These are phyloP conservation scores for Saxidomus purpurata DNA, from an alignment of 1,140 invertebrate genomes.

Conservation along the genomic window DNA sequence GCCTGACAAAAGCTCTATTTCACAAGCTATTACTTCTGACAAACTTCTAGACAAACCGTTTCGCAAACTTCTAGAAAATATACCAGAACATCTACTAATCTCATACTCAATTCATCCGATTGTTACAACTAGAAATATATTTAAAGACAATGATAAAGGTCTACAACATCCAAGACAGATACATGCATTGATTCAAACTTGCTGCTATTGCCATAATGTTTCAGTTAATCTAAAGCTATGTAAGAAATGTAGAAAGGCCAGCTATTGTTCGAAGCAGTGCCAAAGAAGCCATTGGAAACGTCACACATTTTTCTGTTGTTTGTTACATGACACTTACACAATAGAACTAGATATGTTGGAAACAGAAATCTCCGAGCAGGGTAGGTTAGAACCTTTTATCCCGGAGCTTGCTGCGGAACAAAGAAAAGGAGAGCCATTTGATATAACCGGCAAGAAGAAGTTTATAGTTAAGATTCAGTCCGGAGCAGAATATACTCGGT, in stretches of 20 bases:
- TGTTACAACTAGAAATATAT: not conserved
- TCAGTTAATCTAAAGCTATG: not conserved
- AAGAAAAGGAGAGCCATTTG: too few relatives aligned
- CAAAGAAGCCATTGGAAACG: conserved; percentile 46
- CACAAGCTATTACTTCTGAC: too few relatives aligned
- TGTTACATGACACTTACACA: conserved; percentile 18
- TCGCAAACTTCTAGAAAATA: too few relatives aligned
- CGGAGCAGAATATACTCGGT: conserved; percentile 7
- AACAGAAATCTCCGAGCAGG: not conserved
- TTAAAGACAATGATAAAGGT: not conserved
- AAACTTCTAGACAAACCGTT: too few relatives aligned
- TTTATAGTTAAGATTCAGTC: conserved; percentile 63
- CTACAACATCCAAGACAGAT: not conserved
- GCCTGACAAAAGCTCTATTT: too few relatives aligned
- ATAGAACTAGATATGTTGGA: not conserved
- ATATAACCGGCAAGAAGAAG: too few relatives aligned
- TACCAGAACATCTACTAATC: not conserved
- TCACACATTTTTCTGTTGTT: conserved; percentile 50
- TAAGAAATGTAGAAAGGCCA: conserved; percentile 38
- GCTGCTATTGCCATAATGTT: not conserved
- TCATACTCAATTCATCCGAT: conserved; percentile 5
- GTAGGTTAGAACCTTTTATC: too few relatives aligned
- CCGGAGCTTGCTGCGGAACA: not conserved
- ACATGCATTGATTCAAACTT: not conserved
- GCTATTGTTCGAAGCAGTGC: conserved; percentile 58